Base-by-base conservation (phyloP, 2,888 invertebrate genomes). In the Cremastinae sp. region DNA sequence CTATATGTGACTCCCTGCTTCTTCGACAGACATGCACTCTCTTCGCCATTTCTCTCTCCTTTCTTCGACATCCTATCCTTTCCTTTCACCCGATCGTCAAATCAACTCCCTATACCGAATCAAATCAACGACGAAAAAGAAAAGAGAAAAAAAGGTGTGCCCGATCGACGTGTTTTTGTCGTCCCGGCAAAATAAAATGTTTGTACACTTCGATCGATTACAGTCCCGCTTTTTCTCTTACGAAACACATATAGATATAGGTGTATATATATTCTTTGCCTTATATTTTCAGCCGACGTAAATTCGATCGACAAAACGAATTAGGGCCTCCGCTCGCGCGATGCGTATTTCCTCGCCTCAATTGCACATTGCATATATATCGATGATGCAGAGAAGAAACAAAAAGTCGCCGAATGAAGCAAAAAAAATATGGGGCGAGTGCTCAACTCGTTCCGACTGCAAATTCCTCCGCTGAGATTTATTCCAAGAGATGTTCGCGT, bases 101-200 rank as follows among this genome's bases (percentile, higher is more conserved):
- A 84, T 86, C 84, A 79, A 82, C 84, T 84, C 81, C 79, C 83
- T n/a, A 51, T 9, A 14, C 83, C 86, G 86, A 87, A 86, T 84
- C 84, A 83, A 79, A 51, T 86, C 84, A 84, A 85, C 85, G 85
- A 70, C 66, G 80, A 83, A 86, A 87, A 87, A 86, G 82, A 85
- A 87, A 87, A 86, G 14, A 47, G 53, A 65, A 65, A 51, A 12
- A 87, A 84, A 51, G 82, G 84, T 83, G 82, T 83, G 84, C 83
- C 83, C 28, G 16, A 62, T 54, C 59, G 54, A 71, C 68, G 64
- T 43, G 58, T 49, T 43, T 77, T 73, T 77, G 54, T 70, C 47
- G 54, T 70, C 47, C 51, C 34, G 36, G 65, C 65, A 59, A 12
- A 41, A 59, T 22, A 34, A 65, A 41, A 66, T 45, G 12, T 43